phyloP scores from a whole-genome alignment of 2,888 invertebrate species.

The Drosophila austrosaltans region DNA sequence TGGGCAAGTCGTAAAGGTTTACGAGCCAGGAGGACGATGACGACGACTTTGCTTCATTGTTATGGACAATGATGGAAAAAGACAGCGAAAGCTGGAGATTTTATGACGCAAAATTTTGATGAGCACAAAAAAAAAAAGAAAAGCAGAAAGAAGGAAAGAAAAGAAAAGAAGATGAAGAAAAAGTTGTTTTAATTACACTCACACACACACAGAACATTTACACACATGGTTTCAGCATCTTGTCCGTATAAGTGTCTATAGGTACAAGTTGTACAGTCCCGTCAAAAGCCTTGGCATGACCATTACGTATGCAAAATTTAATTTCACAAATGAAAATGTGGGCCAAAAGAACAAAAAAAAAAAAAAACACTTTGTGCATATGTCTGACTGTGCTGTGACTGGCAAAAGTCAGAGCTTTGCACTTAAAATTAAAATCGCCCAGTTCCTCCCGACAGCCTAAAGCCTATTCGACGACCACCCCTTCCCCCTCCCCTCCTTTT shows the following conservation, averaged over 20 bases:
- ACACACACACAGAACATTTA: constrained; percentile 4
- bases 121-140: constrained; percentile 11
- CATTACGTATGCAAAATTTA: constrained; percentile 73
- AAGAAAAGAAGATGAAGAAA: constrained; percentile 21
- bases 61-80: constrained; percentile 62
- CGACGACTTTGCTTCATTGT: constrained; percentile 52
- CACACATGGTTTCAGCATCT: constrained; percentile 28
- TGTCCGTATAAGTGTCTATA: constrained; percentile 9
- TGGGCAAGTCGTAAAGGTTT: constrained; percentile 57
- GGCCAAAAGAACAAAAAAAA: constrained; percentile 20
- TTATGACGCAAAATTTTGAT: constrained; percentile 48
- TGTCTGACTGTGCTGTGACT: constrained; percentile 39
- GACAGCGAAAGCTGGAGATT: constrained; percentile 48
- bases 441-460: not conserved
- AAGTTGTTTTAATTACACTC: constrained; percentile 64
- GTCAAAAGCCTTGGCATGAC: constrained; percentile 42
- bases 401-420: constrained; percentile 45
- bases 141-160: constrained; percentile 19
- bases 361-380: constrained; percentile 19
- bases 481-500: not conserved
- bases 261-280: constrained; percentile 48
- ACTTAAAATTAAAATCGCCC: constrained; percentile 52
- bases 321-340: constrained; percentile 66
- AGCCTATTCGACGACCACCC: not conserved
- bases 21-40: constrained; percentile 45